A percentile compares a stretch with the other conserved stretches of the same genome.
Evolutionary conservation across 2,888 invertebrate genomes (phyloP).

Genomic region (Brenthis ino): DNA sequence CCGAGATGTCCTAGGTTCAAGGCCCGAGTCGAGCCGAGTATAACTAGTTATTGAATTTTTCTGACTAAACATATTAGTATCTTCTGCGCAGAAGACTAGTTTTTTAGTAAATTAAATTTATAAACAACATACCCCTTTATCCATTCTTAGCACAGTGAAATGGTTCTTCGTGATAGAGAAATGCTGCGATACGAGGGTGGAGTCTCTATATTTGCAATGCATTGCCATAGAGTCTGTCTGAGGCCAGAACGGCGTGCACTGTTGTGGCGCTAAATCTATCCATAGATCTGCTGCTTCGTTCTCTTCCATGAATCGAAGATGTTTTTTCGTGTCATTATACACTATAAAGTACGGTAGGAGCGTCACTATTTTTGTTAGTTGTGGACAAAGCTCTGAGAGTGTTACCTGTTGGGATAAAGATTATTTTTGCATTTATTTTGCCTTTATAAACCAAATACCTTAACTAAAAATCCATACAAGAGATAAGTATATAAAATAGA

Average conservation of each 20-base stretch:
- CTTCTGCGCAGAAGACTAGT: too few relatives aligned
- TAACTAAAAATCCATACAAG: neutral
- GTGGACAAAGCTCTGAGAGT: constrained; percentile 87
- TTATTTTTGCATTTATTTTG: neutral
- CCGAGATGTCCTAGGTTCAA: too few relatives aligned
- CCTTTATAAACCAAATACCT: neutral
- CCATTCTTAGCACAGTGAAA: constrained; percentile 90
- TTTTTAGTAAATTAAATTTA: neutral
- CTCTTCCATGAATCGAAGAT: constrained; percentile 90
- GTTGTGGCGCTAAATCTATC: constrained; percentile 87
- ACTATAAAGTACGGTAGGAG: constrained; percentile 91
- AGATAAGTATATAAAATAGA: neutral
- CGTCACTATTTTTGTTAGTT: constrained; percentile 90
- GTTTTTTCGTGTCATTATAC: constrained; percentile 85
- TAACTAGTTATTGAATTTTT: too few relatives aligned
- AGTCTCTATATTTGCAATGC: constrained; percentile 90
- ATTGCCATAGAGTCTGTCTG: constrained; percentile 90
- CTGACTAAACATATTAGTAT: too few relatives aligned
- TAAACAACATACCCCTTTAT: constrained; percentile 86
- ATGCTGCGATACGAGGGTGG: constrained; percentile 88
- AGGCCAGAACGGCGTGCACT: constrained; percentile 91
- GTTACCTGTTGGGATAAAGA: constrained; percentile 79
- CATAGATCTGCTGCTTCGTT: constrained; percentile 92
- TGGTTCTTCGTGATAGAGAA: constrained; percentile 87
- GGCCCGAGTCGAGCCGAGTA: too few relatives aligned